These are phyloP conservation scores for Seira ritae DNA, from an alignment of 2,888 invertebrate genomes.

Conservation along the genomic window DNA sequence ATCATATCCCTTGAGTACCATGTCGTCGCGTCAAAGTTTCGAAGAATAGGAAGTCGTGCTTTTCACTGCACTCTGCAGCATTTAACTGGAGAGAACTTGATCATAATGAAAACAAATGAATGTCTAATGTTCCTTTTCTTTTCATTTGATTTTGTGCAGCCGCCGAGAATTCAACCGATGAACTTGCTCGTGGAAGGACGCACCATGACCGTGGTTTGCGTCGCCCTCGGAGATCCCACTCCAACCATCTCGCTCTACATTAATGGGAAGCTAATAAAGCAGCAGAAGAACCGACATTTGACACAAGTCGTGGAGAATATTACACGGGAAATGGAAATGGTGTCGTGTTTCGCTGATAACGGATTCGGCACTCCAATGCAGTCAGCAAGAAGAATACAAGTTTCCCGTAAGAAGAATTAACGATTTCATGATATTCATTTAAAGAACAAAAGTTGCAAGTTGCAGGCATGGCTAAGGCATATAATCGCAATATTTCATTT, in stretches of 20 bases:
- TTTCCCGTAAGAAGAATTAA: constrained; percentile 91
- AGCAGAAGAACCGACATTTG: constrained; percentile 89
- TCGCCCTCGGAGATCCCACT: constrained; percentile 83
- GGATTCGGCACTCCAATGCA: constrained; percentile 92
- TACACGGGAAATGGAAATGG: constrained; percentile 89
- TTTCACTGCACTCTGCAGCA: neutral
- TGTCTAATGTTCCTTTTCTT: constrained; percentile 25
- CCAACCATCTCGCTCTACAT: constrained; percentile 90
- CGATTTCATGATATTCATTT: too few relatives aligned
- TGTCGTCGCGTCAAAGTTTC: too few relatives aligned
- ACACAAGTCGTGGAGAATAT: constrained; percentile 91
- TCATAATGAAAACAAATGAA: constrained; percentile 60
- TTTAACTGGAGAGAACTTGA: constrained; percentile 28
- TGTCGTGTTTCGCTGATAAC: constrained; percentile 92
- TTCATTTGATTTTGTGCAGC: constrained; percentile 79
- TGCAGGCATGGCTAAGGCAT: too few relatives aligned
- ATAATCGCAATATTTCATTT: too few relatives aligned
- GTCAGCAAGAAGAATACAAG: constrained; percentile 86
- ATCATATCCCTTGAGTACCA: too few relatives aligned
- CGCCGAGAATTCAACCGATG: constrained; percentile 89
- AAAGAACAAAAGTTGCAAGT: too few relatives aligned
- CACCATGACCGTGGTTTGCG: constrained; percentile 86
- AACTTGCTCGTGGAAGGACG: constrained; percentile 89
- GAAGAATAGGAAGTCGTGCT: too few relatives aligned
- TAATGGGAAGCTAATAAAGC: constrained; percentile 85